Percentiles rank a stretch among this genome's conserved stretches.
Conservation (phyloP, 2,888 invertebrate genomes). For the Cryptocephalus primarius region DNA sequence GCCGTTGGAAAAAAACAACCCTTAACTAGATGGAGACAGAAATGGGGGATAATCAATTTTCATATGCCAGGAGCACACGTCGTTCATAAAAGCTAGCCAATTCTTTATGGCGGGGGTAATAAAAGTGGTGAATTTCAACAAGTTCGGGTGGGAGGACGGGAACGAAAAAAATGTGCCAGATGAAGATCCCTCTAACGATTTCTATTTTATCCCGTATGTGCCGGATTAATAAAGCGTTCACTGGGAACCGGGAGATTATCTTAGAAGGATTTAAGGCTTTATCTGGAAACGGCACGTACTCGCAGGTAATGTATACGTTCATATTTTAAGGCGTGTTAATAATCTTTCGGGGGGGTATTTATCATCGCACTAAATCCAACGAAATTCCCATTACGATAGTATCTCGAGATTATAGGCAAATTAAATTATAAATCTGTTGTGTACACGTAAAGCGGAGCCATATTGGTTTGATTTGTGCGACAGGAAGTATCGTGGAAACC, state of each 20-base stretch:
- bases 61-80: background rate
- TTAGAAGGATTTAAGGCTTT: too few relatives aligned
- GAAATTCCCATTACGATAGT: background rate
- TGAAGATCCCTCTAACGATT: too few relatives aligned
- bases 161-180: too few relatives aligned
- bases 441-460: background rate
- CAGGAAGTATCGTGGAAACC: background rate
- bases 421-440: background rate
- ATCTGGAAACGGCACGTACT: too few relatives aligned
- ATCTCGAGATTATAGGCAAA: background rate
- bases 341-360: background rate
- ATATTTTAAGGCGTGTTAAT: background rate
- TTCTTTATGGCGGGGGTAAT: background rate
- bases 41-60: background rate
- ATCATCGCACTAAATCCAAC: background rate
- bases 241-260: too few relatives aligned
- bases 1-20: too few relatives aligned
- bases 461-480: background rate
- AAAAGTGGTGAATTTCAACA: background rate
- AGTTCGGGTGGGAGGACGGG: background rate
- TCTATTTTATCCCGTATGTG: too few relatives aligned
- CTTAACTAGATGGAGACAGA: background rate
- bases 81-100: background rate
- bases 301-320: too few relatives aligned
- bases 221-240: too few relatives aligned